phyloP scores from a whole-genome alignment of 2,797 vertebrate genomes.

The Psittacula echo region DNA sequence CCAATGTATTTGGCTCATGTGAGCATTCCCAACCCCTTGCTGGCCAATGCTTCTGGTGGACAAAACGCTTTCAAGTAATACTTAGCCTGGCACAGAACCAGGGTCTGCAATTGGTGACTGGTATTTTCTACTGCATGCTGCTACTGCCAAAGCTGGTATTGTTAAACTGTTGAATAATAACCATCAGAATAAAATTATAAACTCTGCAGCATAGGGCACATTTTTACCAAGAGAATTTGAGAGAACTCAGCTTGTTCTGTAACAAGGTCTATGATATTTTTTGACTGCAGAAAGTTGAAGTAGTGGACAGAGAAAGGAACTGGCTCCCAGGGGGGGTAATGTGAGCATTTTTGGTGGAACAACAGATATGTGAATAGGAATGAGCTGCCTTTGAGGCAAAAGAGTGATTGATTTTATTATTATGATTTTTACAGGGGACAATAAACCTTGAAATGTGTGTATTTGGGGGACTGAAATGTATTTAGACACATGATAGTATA shows the following conservation, averaged over 20 bases:
- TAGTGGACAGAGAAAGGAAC: not conserved
- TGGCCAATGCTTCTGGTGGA: accelerated
- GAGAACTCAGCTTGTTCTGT: not conserved
- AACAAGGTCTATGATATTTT: not conserved
- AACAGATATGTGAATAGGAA: not conserved
- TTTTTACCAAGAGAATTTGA: not conserved
- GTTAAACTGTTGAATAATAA: not conserved
- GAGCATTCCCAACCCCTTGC: not conserved
- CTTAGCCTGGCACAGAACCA: not conserved
- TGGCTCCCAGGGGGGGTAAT: not conserved
- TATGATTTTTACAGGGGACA: not conserved
- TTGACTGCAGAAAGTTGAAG: not conserved
- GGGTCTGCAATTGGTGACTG: not conserved
- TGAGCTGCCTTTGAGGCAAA: not conserved
- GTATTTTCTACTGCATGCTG: not conserved
- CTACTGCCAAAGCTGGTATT: not conserved
- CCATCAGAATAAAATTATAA: not conserved
- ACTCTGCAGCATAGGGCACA: not conserved
- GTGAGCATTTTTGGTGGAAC: not conserved
- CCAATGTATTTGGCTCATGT: not conserved
- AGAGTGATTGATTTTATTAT: not conserved
- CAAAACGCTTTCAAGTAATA: not conserved
- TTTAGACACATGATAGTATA: not conserved
- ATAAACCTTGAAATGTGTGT: not conserved
- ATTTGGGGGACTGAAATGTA: not conserved